Percentiles rank a stretch among this genome's conserved stretches.
Conservation (phyloP, 2,113 vertebrate genomes). For the Pycnonotus jocosus region DNA sequence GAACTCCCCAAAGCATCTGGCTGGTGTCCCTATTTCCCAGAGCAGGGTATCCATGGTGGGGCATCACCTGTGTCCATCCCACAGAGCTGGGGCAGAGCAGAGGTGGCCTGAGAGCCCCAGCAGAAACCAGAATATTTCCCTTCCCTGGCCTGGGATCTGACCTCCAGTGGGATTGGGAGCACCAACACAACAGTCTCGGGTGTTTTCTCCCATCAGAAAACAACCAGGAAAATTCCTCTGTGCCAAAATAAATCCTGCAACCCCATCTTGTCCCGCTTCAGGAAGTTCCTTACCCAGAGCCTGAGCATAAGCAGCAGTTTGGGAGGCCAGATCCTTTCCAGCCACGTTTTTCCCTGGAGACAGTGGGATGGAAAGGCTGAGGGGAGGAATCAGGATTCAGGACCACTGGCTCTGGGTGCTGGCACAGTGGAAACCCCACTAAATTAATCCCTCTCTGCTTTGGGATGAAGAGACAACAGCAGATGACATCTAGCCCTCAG, state of each 20-base stretch:
- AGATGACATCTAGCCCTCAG: background rate
- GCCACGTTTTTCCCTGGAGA: rapidly evolving
- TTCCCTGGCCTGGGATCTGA: background rate
- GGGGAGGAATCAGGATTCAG: background rate
- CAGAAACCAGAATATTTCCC: background rate
- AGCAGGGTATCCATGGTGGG: background rate
- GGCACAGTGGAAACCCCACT: background rate
- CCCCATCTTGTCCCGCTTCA: background rate
- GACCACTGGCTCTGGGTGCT: background rate
- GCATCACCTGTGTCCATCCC: background rate
- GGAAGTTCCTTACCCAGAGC: background rate
- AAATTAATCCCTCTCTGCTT: background rate
- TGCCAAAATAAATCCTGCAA: background rate
- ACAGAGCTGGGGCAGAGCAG: background rate
- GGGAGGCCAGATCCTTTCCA: background rate
- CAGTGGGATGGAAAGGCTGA: background rate
- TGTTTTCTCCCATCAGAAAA: background rate
- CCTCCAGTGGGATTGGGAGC: rapidly evolving
- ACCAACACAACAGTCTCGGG: background rate
- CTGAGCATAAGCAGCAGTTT: background rate
- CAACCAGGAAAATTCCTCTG: background rate
- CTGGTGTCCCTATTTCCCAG: background rate
- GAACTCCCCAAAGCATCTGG: background rate
- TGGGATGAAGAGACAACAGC: background rate
- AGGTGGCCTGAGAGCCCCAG: background rate